Evolutionary conservation across 2,888 invertebrate genomes (phyloP).

Genomic region (Himalopsyche tibetana): DNA sequence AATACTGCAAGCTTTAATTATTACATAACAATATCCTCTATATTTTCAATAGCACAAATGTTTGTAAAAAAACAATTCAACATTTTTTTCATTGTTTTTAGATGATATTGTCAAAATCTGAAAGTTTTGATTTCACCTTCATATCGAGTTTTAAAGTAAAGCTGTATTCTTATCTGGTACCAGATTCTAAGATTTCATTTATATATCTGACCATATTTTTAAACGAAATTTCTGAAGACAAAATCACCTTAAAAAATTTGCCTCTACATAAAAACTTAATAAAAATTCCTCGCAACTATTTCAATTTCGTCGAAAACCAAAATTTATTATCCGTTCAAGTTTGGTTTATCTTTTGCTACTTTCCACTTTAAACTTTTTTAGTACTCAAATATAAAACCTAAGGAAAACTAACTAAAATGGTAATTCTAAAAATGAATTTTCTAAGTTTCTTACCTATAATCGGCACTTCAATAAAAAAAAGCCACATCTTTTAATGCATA

Average conservation of each 20-base stretch:
- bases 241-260: neutral
- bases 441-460: neutral
- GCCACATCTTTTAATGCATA: neutral
- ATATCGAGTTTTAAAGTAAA: too few relatives aligned
- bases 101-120: too few relatives aligned
- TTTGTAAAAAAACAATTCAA: too few relatives aligned
- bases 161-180: too few relatives aligned
- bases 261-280: neutral
- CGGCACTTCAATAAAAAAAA: neutral
- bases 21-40: too few relatives aligned
- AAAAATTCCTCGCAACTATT: neutral
- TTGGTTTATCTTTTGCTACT: neutral
- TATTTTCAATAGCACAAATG: too few relatives aligned
- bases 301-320: neutral
- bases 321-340: neutral
- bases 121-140: too few relatives aligned
- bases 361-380: neutral
- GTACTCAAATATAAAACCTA: neutral
- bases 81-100: too few relatives aligned
- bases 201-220: too few relatives aligned
- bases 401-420: neutral
- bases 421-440: constrained; percentile 9
- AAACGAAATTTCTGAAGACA: neutral
- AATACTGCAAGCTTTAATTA: too few relatives aligned
- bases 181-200: too few relatives aligned